A percentile compares a stretch with the other conserved stretches of the same genome.
Evolutionary conservation across 2,888 invertebrate genomes (phyloP).

Genomic region (Sarcophaga subvicina): DNA sequence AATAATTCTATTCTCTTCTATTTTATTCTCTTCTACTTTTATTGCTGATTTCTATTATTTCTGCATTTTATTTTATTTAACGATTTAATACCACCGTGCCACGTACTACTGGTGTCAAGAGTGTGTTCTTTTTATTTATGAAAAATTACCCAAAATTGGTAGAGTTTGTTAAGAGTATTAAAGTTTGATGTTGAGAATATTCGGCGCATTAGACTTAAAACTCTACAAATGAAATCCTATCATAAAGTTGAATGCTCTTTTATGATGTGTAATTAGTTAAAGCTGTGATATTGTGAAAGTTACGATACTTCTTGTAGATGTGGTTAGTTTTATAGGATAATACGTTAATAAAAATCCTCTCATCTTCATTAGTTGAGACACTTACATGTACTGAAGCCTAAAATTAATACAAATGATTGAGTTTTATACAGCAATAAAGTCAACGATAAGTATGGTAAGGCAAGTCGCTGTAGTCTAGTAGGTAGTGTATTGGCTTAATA

Average conservation of each 20-base stretch:
- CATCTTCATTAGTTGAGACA: too few relatives aligned
- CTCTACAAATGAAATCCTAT: neutral
- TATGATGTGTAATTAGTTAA: neutral
- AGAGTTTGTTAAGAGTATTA: neutral
- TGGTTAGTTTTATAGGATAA: neutral
- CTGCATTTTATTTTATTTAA: neutral
- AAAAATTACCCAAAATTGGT: neutral
- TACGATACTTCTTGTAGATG: too few relatives aligned
- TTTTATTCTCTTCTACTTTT: neutral
- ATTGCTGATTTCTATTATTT: neutral
- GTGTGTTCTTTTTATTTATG: neutral
- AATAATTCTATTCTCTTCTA: neutral
- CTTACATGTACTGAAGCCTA: too few relatives aligned
- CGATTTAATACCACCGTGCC: too few relatives aligned
- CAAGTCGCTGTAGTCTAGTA: too few relatives aligned
- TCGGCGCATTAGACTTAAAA: neutral
- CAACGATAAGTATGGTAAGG: too few relatives aligned
- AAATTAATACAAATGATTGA: too few relatives aligned
- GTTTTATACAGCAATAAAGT: too few relatives aligned
- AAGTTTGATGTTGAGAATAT: neutral
- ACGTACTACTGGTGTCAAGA: too few relatives aligned
- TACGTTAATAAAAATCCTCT: too few relatives aligned
- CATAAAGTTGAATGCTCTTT: neutral
- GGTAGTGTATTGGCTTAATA: too few relatives aligned
- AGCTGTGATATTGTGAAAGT: neutral